Evolutionary conservation across 2,113 vertebrate species (phyloP).

Genomic region (Alethe diademata): DNA sequence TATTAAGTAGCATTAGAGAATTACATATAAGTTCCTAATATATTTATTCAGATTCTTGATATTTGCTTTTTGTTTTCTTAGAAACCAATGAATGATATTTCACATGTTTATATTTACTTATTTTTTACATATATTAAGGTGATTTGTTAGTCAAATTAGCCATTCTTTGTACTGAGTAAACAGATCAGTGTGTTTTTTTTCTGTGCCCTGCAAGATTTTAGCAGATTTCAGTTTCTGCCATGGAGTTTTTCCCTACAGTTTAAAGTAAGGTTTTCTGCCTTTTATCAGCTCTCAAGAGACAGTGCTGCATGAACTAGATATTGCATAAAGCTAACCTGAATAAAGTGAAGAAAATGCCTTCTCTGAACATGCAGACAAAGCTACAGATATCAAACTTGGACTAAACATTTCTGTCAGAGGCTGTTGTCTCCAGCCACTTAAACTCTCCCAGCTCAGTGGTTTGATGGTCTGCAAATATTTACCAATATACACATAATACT

Average conservation of each 20-base stretch:
- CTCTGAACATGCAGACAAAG: neutral
- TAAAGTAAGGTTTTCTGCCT: neutral
- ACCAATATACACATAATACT: neutral
- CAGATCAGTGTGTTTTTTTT: neutral
- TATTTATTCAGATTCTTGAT: neutral
- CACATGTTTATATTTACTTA: neutral
- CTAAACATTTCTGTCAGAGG: neutral
- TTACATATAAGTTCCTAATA: neutral
- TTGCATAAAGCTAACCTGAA: constrained; percentile 1
- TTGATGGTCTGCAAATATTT: neutral
- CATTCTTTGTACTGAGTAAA: neutral
- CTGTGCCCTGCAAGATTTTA: neutral
- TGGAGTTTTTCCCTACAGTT: neutral
- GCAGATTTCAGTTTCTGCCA: neutral
- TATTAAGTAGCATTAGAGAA: neutral
- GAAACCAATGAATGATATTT: neutral
- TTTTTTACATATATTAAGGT: neutral
- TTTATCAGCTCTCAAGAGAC: neutral
- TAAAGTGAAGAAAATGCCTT: neutral
- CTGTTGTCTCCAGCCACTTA: neutral
- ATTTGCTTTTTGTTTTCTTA: neutral
- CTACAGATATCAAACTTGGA: neutral
- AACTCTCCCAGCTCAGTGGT: neutral
- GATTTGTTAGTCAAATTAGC: neutral
- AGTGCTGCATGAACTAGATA: neutral